Evolutionary conservation across 2,888 invertebrate genomes (phyloP).

Genomic region (Didymodactylos carnosus): DNA sequence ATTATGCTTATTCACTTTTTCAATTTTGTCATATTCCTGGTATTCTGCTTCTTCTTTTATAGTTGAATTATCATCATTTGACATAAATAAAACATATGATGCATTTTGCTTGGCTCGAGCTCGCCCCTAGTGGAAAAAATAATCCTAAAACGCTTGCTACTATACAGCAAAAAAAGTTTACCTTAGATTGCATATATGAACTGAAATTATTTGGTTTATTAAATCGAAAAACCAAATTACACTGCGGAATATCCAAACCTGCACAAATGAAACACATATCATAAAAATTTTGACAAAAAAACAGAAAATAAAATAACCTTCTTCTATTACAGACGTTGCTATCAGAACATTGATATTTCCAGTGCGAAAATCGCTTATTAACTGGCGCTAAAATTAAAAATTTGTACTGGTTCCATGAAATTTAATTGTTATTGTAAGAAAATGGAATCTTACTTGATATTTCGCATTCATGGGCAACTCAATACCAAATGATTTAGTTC

Average conservation of each 20-base stretch:
- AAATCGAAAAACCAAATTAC: slow-evolving; percentile 10
- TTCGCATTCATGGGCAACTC: not conserved
- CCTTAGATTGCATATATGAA: slow-evolving; percentile 10
- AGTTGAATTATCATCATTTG: not conserved
- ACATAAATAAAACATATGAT: not conserved
- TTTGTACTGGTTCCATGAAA: too few relatives aligned
- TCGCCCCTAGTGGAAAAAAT: not conserved
- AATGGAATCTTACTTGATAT: not conserved
- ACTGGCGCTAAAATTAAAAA: not conserved
- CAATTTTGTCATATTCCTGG: not conserved
- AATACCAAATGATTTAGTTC: not conserved
- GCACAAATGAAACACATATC: not conserved
- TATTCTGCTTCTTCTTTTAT: not conserved
- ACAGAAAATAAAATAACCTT: not conserved
- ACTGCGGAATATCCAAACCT: slow-evolving; percentile 7
- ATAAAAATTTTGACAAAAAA: not conserved
- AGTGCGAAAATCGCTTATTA: not conserved
- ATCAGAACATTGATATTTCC: slow-evolving; percentile 2
- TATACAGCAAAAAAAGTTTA: not conserved
- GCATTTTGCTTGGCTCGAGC: slow-evolving; percentile 7
- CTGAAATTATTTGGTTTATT: slow-evolving; percentile 6
- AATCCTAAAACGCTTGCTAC: too few relatives aligned
- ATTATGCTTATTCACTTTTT: not conserved
- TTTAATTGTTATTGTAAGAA: not conserved
- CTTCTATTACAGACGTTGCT: slow-evolving; percentile 9